These are phyloP conservation scores for Murina feae DNA, from an alignment of 2,113 vertebrate genomes.

Conservation along the genomic window DNA sequence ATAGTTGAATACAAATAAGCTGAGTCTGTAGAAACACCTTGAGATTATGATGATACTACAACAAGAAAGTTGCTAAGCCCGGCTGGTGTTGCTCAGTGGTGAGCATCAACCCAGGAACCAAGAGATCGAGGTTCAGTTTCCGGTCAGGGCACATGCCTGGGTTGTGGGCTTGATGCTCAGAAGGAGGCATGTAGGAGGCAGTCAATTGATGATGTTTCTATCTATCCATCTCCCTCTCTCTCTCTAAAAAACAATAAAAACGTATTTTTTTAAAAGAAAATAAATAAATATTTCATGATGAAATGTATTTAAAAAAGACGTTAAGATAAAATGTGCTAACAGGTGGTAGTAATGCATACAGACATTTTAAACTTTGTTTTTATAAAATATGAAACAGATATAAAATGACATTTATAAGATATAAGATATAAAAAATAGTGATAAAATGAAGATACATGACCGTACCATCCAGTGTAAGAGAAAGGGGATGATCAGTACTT, in stretches of 20 bases:
- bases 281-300: too few species aligned
- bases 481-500: neutral
- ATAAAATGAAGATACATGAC: neutral
- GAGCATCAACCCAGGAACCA: too few species aligned
- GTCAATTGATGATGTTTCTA: too few species aligned
- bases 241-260: too few species aligned
- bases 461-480: neutral
- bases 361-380: neutral
- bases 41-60: neutral
- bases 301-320: neutral
- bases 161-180: too few species aligned
- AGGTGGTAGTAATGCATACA: neutral
- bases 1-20: neutral
- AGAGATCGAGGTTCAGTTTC: too few species aligned
- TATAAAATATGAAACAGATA: constrained; percentile 22
- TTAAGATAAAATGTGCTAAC: constrained; percentile 10
- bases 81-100: too few species aligned
- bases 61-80: neutral
- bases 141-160: too few species aligned
- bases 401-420: constrained; percentile 14
- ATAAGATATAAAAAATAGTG: neutral
- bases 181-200: too few species aligned
- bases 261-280: too few species aligned
- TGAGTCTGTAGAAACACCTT: neutral
- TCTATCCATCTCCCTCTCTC: too few species aligned